A percentile compares a stretch with the other conserved stretches of the same genome.
These are phyloP conservation scores for Ctenopoma multispine DNA, from an alignment of 2,797 vertebrate genomes.

Conservation along the genomic window DNA sequence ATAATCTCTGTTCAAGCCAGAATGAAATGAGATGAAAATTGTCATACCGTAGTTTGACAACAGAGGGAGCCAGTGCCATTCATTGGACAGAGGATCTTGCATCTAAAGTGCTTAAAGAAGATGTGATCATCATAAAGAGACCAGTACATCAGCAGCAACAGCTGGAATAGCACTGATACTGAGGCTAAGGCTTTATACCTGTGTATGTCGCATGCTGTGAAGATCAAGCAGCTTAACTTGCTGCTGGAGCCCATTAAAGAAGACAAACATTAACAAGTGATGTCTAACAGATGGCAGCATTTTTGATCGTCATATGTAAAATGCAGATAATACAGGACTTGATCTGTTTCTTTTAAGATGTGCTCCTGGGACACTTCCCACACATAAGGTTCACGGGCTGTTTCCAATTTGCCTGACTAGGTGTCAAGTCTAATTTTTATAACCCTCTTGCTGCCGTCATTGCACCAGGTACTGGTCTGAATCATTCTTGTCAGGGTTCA, in stretches of 20 bases:
- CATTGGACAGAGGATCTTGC: constrained; percentile 5
- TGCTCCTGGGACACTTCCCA: background rate
- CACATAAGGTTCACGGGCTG: background rate
- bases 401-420: background rate
- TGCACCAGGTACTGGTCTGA: constrained; percentile 1
- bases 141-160: background rate
- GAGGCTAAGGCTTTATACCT: background rate
- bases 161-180: background rate
- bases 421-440: constrained; percentile 20
- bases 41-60: constrained; percentile 50
- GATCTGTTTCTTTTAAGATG: too few relatives aligned
- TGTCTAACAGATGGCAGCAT: background rate
- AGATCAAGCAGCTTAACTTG: background rate
- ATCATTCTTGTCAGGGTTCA: background rate
- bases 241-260: background rate
- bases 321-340: background rate
- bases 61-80: constrained; percentile 69
- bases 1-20: background rate
- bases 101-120: too few relatives aligned
- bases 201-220: too few relatives aligned
- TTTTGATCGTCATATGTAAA: background rate
- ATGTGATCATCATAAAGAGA: background rate
- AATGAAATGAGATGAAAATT: background rate
- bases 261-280: background rate
- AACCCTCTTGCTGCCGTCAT: constrained; percentile 2